Percentiles rank a stretch among this genome's conserved stretches.
Evolutionary conservation across 2,888 invertebrate genomes (phyloP).

Genomic region (Tiliacea aurago): DNA sequence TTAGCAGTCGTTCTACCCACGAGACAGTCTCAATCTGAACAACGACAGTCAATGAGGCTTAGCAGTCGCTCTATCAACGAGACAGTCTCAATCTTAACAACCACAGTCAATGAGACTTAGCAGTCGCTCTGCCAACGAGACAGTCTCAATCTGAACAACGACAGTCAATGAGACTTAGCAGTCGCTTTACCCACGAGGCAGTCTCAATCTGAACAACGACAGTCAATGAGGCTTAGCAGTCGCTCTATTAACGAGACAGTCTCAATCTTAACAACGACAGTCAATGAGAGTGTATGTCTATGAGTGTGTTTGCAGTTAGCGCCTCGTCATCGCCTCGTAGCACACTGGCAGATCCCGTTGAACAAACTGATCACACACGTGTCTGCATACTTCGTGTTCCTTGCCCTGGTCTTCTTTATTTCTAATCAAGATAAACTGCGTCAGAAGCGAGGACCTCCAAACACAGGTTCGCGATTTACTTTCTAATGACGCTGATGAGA

Average conservation of each 20-base stretch:
- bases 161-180: background rate
- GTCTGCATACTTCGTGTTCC: constrained; percentile 92
- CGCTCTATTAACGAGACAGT: background rate
- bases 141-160: too few species aligned
- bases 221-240: background rate
- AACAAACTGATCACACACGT: constrained; percentile 93
- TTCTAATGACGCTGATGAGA: constrained; percentile 69
- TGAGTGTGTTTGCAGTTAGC: constrained; percentile 73
- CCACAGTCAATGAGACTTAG: background rate
- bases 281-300: constrained; percentile 9
- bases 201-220: too few species aligned
- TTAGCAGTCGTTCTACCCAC: background rate
- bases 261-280: background rate
- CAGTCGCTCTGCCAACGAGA: background rate
- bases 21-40: too few species aligned
- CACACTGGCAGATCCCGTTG: constrained; percentile 91
- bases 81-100: background rate
- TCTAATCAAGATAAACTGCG: constrained; percentile 91
- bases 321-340: constrained; percentile 83
- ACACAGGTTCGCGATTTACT: constrained; percentile 84
- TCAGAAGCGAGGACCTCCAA: constrained; percentile 91
- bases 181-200: background rate
- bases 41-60: too few species aligned
- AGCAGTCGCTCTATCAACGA: background rate
- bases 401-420: constrained; percentile 91